Conservation (phyloP, 2,113 vertebrate species). For the Megaptera novaeangliae region DNA sequence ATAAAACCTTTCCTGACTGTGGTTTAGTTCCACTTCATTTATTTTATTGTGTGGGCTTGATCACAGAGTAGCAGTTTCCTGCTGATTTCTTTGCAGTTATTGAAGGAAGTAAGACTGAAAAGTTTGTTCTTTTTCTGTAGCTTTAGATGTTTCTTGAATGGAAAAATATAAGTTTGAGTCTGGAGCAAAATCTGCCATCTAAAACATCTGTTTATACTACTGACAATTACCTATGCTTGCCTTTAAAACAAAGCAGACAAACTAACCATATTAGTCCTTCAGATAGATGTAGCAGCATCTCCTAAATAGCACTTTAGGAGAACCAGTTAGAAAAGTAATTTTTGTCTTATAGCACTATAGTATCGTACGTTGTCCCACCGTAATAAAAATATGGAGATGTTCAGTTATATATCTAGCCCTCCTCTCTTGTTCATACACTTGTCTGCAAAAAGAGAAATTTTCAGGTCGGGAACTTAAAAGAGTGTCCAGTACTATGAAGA, state of each 20-base stretch:
- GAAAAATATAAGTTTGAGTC: neutral
- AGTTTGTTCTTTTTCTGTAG: conserved; percentile 31
- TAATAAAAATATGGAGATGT: neutral
- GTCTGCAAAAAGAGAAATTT: neutral
- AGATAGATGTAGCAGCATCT: neutral
- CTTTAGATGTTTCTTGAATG: conserved; percentile 59
- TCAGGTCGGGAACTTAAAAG: neutral
- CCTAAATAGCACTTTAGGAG: neutral
- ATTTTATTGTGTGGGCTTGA: conserved; percentile 55
- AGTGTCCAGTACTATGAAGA: neutral
- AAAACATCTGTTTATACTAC: conserved; percentile 48
- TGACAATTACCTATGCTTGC: neutral
- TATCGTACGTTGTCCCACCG: neutral
- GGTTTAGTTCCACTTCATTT: conserved; percentile 53
- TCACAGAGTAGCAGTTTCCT: conserved; percentile 55
- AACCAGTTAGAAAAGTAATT: neutral
- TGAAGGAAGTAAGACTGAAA: conserved; percentile 40
- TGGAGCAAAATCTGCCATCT: conserved; percentile 39
- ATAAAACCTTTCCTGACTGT: conserved; percentile 18
- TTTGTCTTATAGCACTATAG: neutral
- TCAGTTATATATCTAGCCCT: neutral
- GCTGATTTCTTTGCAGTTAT: conserved; percentile 29
- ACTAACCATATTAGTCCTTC: neutral
- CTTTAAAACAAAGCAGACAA: neutral
- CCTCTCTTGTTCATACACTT: neutral